phyloP scores from a whole-genome alignment of 2,797 vertebrate species.

The Lagorchestes hirsutus region DNA sequence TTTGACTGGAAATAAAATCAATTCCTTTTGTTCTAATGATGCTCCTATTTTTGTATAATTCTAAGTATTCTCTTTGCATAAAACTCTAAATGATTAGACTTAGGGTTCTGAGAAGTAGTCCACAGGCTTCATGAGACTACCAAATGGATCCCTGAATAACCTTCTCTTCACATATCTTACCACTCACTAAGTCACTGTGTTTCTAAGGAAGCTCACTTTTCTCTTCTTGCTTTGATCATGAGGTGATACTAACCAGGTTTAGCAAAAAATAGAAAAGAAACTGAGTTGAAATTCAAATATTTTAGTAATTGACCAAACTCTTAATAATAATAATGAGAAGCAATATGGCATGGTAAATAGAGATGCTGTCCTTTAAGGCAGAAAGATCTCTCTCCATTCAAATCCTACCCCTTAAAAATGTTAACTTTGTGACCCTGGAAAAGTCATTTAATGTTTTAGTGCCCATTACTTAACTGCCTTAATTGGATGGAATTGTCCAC shows the following conservation, averaged over 20 bases:
- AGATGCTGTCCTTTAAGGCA: neutral
- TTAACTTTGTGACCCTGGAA: neutral
- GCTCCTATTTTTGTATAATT: neutral
- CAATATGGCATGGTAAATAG: neutral
- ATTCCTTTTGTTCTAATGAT: neutral
- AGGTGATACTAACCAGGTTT: neutral
- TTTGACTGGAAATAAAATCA: neutral
- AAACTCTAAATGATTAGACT: neutral
- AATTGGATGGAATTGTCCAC: neutral
- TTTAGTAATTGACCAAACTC: neutral
- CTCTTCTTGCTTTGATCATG: neutral
- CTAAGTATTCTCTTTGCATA: neutral
- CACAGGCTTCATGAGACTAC: neutral
- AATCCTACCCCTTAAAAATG: neutral
- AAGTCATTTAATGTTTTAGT: neutral
- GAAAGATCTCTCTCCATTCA: neutral
- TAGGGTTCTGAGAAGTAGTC: neutral
- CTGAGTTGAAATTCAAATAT: neutral
- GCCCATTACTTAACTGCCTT: neutral
- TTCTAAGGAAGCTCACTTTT: neutral
- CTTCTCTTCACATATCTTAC: neutral
- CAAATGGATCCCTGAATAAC: neutral
- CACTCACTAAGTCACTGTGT: neutral
- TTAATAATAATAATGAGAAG: neutral
- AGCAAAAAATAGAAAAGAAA: neutral